Evolutionary conservation across 2,113 vertebrate species (phyloP).

Genomic region (Reinhardtius hippoglossoides): DNA sequence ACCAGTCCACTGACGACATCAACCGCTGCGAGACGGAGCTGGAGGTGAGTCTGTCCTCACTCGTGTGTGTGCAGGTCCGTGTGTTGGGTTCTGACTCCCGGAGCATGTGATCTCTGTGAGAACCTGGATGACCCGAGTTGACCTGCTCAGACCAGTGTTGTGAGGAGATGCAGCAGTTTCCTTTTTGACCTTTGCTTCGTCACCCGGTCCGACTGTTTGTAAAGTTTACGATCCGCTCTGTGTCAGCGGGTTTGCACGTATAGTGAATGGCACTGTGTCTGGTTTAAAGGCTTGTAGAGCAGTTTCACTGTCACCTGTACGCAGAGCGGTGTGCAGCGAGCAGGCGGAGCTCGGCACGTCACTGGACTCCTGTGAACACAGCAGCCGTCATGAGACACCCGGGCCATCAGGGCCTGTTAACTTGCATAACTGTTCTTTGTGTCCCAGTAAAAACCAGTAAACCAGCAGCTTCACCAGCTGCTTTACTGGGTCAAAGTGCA

Average conservation of each 20-base stretch:
- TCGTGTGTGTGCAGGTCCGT: not conserved
- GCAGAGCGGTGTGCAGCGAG: not conserved
- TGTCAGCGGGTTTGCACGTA: conserved; percentile 1
- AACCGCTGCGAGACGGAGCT: conserved; percentile 95
- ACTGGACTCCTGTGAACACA: not conserved
- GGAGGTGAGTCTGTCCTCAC: conserved; percentile 86
- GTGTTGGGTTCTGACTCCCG: no score
- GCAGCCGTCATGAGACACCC: not conserved
- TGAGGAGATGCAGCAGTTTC: conserved; percentile 6
- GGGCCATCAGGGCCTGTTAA: not conserved
- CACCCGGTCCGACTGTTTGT: not conserved
- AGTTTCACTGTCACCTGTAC: not conserved
- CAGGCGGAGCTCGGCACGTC: not conserved
- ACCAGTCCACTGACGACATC: conserved; percentile 96
- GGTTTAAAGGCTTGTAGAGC: no score
- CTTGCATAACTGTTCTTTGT: conserved; percentile 42
- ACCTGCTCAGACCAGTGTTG: not conserved
- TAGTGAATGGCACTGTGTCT: no score
- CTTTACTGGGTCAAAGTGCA: conserved; percentile 36
- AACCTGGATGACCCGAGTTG: no score
- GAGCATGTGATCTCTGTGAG: no score
- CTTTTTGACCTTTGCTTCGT: conserved; percentile 29
- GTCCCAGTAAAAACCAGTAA: conserved; percentile 4
- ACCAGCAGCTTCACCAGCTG: conserved; percentile 1
- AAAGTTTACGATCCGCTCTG: not conserved